A percentile compares a stretch with the other conserved stretches of the same genome.
Evolutionary conservation across 2,888 invertebrate species (phyloP).

Genomic region (Timema podura): DNA sequence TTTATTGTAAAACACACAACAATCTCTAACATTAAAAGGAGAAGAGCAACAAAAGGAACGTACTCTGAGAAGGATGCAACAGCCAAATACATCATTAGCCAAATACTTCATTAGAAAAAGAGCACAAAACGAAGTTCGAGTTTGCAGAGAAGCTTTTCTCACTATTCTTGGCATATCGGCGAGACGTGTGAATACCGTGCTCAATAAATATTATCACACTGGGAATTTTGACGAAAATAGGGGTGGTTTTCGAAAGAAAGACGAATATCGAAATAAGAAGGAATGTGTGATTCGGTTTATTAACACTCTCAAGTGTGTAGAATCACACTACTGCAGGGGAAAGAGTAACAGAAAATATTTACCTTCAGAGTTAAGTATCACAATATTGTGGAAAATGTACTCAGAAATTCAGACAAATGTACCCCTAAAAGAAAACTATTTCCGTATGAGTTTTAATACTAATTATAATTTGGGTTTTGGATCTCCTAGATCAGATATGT

Average conservation of each 20-base stretch:
- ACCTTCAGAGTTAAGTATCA: not conserved
- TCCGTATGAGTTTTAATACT: not conserved
- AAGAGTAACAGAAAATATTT: not conserved
- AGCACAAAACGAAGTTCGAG: not conserved
- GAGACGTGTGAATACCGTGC: not conserved
- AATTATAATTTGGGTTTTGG: not conserved
- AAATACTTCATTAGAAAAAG: too few species aligned
- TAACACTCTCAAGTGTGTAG: not conserved
- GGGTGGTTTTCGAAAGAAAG: not conserved
- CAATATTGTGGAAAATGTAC: too few species aligned
- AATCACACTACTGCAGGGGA: not conserved
- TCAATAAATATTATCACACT: too few species aligned
- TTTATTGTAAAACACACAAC: too few species aligned
- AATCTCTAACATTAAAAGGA: not conserved
- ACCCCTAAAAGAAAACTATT: not conserved
- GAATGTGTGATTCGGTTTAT: not conserved
- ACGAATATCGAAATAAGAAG: not conserved
- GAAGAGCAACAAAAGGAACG: not conserved
- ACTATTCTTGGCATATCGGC: not conserved
- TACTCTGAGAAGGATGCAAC: not conserved
- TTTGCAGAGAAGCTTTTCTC: not conserved
- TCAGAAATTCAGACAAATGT: not conserved
- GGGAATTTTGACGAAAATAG: not conserved
- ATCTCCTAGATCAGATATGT: not conserved
- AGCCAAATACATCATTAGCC: not conserved